Conservation (phyloP, 2,113 vertebrate species). For the Gobio gobio region DNA sequence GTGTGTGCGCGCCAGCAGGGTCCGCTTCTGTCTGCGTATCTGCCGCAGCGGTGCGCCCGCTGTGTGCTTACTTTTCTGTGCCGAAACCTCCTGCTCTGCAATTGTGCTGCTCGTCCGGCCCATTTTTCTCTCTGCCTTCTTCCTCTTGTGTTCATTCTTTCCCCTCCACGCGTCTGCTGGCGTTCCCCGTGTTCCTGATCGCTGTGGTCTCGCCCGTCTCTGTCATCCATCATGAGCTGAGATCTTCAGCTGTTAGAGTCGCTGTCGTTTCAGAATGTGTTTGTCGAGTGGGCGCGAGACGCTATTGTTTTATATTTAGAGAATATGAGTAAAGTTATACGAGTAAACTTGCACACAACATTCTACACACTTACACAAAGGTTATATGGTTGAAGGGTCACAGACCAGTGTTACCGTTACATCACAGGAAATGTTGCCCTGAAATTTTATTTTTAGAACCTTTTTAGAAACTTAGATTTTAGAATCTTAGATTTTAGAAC, state of each 20-base stretch:
- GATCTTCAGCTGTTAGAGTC: constrained; percentile 51
- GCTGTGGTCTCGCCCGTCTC: constrained; percentile 63
- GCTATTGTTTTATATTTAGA: neutral
- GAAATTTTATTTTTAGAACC: neutral
- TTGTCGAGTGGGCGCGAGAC: neutral
- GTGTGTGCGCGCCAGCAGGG: constrained; percentile 77
- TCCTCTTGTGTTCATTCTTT: constrained; percentile 48
- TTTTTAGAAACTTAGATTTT: neutral
- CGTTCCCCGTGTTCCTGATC: constrained; percentile 56
- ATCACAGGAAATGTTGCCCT: no score
- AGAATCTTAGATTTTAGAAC: no score
- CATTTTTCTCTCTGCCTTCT: constrained; percentile 70
- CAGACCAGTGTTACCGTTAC: neutral
- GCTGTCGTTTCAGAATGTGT: constrained; percentile 5
- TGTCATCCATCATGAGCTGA: constrained; percentile 73
- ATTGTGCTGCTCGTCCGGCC: constrained; percentile 71
- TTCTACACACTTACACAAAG: neutral
- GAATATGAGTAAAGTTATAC: neutral
- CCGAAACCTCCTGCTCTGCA: constrained; percentile 85
- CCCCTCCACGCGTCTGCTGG: neutral
- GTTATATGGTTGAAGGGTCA: neutral
- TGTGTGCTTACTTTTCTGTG: constrained; percentile 93
- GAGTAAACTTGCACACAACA: neutral
- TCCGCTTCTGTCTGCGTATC: constrained; percentile 79
- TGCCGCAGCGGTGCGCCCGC: constrained; percentile 83